Evolutionary conservation across 2,113 vertebrate genomes (phyloP).

Genomic region (Chitala chitala): DNA sequence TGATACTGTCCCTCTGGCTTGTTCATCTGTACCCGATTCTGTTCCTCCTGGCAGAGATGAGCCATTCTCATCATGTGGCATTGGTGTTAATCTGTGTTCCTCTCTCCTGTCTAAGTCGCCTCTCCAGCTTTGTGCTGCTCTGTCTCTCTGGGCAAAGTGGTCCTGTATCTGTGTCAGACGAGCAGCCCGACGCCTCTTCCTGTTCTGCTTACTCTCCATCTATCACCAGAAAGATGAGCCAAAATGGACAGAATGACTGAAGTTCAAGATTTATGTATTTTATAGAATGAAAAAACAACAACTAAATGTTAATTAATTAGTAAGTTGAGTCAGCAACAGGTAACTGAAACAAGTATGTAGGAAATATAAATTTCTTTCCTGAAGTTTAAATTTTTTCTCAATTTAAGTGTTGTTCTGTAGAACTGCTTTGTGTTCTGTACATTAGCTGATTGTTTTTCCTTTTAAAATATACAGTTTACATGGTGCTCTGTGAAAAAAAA

Average conservation of each 20-base stretch:
- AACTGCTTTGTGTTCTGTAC: no score
- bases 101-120: neutral
- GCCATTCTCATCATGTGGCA: neutral
- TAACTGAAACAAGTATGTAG: neutral
- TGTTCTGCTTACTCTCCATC: slow-evolving; percentile 44
- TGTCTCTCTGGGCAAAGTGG: slow-evolving; percentile 35
- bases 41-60: slow-evolving; percentile 18
- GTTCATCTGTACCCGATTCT: slow-evolving; percentile 5
- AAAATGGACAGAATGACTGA: neutral
- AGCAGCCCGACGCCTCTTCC: slow-evolving; percentile 38
- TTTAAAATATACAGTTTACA: no score
- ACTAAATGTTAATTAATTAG: no score
- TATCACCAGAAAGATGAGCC: slow-evolving; percentile 44
- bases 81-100: slow-evolving; percentile 1
- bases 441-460: no score
- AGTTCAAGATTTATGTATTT: neutral
- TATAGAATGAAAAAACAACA: no score
- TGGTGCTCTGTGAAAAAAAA: no score
- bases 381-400: neutral
- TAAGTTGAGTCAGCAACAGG: neutral
- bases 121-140: slow-evolving; percentile 25
- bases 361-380: neutral
- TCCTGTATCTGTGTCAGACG: slow-evolving; percentile 43
- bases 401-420: neutral
- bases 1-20: neutral